Evolutionary conservation across 2,113 vertebrate species (phyloP).

Genomic region (Hymenochirus boettgeri): DNA sequence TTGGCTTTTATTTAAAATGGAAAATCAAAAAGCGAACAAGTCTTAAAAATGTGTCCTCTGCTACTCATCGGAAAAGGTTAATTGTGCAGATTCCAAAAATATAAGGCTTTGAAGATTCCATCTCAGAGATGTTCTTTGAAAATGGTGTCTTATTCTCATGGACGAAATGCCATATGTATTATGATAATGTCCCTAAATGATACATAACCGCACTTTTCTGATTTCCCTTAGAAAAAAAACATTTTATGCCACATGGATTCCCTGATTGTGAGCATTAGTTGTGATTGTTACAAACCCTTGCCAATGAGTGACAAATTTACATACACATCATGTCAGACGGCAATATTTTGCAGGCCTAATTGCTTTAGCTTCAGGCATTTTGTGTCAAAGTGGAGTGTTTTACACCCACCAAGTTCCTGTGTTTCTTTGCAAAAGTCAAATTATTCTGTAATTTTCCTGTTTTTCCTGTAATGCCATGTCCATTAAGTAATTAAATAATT

Average conservation of each 20-base stretch:
- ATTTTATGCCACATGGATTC: constrained; percentile 59
- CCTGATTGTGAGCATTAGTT: constrained; percentile 60
- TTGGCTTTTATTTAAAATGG: no score
- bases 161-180: constrained; percentile 45
- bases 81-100: not conserved
- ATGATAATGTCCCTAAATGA: constrained; percentile 54
- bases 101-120: constrained; percentile 17
- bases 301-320: constrained; percentile 83
- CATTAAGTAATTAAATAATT: constrained; percentile 75
- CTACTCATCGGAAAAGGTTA: not conserved
- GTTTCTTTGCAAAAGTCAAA: constrained; percentile 71
- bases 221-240: constrained; percentile 55
- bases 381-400: constrained; percentile 73
- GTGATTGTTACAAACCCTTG: constrained; percentile 69
- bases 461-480: constrained; percentile 73
- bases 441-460: constrained; percentile 75
- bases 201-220: constrained; percentile 50
- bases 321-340: constrained; percentile 76
- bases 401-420: constrained; percentile 71
- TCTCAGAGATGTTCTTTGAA: constrained; percentile 38
- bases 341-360: constrained; percentile 78
- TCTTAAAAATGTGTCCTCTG: not conserved
- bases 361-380: constrained; percentile 76
- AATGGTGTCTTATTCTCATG: constrained; percentile 47
- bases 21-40: no score